phyloP scores from a whole-genome alignment of 2,797 vertebrate genomes.

The Ispidina picta region DNA sequence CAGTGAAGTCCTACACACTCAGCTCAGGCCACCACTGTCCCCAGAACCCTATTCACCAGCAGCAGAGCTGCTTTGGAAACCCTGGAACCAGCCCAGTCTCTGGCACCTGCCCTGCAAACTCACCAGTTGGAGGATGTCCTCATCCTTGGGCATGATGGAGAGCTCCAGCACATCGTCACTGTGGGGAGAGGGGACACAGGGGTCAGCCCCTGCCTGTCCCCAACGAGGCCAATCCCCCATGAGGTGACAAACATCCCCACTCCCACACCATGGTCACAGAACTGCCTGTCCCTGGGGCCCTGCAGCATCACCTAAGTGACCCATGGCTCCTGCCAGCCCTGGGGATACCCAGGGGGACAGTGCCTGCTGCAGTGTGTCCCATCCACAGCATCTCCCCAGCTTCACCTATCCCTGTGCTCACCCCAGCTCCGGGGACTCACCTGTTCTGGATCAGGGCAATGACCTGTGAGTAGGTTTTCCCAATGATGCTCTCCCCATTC shows the following conservation, averaged over 20 bases:
- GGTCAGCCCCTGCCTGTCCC: rapidly evolving
- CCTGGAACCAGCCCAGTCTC: background rate
- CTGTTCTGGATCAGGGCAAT: slow-evolving; percentile 98
- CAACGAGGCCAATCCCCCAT: rapidly evolving
- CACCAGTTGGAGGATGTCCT: slow-evolving; percentile 97
- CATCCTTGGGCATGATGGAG: slow-evolving; percentile 97
- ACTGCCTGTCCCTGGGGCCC: background rate
- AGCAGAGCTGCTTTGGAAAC: background rate
- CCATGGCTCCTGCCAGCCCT: background rate
- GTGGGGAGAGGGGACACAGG: slow-evolving; percentile 23
- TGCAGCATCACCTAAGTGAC: rapidly evolving
- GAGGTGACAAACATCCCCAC: rapidly evolving
- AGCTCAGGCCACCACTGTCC: background rate
- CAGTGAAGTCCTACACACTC: background rate
- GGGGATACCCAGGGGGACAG: background rate
- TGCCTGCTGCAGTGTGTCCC: background rate
- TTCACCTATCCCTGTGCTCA: background rate
- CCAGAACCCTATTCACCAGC: rapidly evolving
- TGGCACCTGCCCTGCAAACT: slow-evolving; percentile 58
- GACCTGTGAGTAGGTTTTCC: slow-evolving; percentile 98
- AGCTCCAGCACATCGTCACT: slow-evolving; percentile 94
- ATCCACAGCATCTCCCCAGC: rapidly evolving
- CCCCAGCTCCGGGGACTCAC: slow-evolving; percentile 67
- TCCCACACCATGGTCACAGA: rapidly evolving
- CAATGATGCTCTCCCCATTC: slow-evolving; percentile 93